Percentiles rank a stretch among this genome's conserved stretches.
phyloP scores from a whole-genome alignment of 2,113 vertebrate genomes.

The Colossoma macropomum region DNA sequence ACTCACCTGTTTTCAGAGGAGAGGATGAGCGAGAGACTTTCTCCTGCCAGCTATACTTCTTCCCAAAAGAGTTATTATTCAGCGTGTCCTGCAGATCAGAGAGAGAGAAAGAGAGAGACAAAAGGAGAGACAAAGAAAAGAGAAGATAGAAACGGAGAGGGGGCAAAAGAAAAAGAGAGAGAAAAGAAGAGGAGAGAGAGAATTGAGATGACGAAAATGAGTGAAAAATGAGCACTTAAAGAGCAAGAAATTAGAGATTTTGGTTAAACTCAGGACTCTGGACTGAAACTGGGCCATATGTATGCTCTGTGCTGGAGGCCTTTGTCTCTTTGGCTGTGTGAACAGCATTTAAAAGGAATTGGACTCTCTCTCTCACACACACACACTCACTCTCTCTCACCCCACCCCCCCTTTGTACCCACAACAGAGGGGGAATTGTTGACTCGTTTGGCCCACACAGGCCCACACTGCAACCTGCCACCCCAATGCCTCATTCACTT shows the following conservation, averaged over 20 bases:
- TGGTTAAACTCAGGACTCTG: not conserved
- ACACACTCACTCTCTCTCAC: not conserved
- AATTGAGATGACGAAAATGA: not conserved
- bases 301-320: slow-evolving; percentile 52
- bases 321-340: slow-evolving; percentile 68
- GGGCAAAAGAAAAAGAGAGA: not conserved
- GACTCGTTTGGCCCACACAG: not conserved
- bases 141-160: slow-evolving; percentile 3
- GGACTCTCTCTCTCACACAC: slow-evolving; percentile 29
- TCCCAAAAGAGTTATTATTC: slow-evolving; percentile 97
- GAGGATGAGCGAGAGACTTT: slow-evolving; percentile 93
- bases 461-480: not conserved
- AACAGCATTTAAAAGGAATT: slow-evolving; percentile 68
- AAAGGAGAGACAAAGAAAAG: slow-evolving; percentile 13
- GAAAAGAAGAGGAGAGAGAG: not conserved
- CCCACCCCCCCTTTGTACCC: not conserved
- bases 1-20: slow-evolving; percentile 92
- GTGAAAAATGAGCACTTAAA: not conserved
- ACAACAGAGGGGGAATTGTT: slow-evolving; percentile 19
- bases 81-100: slow-evolving; percentile 87
- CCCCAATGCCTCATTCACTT: not conserved
- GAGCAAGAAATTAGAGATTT: slow-evolving; percentile 29
- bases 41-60: slow-evolving; percentile 99
- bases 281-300: slow-evolving; percentile 67
- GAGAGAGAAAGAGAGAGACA: not conserved